Percentiles rank a stretch among this genome's conserved stretches.
phyloP scores from a whole-genome alignment of 2,113 vertebrate species.

The Cranoglanis bouderius region DNA sequence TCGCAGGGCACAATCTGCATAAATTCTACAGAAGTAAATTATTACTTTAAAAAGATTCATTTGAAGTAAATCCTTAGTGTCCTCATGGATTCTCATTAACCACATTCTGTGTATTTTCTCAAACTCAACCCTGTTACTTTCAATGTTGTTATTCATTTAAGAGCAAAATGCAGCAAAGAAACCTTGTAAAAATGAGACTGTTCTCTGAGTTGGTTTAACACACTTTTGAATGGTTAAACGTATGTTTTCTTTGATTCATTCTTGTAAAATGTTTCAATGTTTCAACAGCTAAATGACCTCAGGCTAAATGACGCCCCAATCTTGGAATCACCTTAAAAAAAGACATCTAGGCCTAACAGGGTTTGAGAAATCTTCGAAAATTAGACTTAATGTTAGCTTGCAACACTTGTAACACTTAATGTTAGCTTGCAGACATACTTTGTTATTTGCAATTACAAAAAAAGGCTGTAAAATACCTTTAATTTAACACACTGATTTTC shows the following conservation, averaged over 20 bases:
- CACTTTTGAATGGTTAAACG: not conserved
- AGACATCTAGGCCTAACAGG: not conserved
- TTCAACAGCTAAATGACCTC: not conserved
- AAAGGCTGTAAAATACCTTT: not conserved
- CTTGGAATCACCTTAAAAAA: not conserved
- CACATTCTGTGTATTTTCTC: not conserved
- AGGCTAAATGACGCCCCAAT: not conserved
- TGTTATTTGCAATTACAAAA: not conserved
- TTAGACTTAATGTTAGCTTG: not conserved
- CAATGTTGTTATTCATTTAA: not conserved
- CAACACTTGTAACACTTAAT: not conserved
- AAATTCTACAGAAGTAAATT: not conserved
- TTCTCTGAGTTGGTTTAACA: not conserved
- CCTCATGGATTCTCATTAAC: not conserved
- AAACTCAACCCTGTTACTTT: not conserved
- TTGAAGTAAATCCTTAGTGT: not conserved
- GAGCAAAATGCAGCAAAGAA: not conserved
- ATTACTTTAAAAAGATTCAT: not conserved
- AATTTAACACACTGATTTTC: slow-evolving; percentile 3
- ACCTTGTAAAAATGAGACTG: not conserved
- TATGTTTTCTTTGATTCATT: not conserved
- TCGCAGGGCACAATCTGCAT: no score
- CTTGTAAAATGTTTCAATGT: not conserved
- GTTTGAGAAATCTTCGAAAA: not conserved
- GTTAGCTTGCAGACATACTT: slow-evolving; percentile 3